A percentile compares a stretch with the other conserved stretches of the same genome.
Conservation (phyloP, 1,140 invertebrate genomes). For the Cheumatopsyche charites region DNA sequence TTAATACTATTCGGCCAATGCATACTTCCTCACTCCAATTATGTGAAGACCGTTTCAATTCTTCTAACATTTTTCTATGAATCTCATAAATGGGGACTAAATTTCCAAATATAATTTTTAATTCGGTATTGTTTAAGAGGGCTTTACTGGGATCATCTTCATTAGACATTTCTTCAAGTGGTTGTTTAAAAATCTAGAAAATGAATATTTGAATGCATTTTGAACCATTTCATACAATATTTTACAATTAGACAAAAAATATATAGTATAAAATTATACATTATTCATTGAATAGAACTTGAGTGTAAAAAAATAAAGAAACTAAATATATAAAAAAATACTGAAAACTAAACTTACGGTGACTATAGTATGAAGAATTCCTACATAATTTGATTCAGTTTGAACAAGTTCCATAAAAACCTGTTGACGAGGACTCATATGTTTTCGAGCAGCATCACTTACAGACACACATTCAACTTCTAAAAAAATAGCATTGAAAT, state of each 20-base stretch:
- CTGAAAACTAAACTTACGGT: constrained; percentile 75
- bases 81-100: constrained; percentile 92
- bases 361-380: constrained; percentile 90
- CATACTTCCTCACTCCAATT: constrained; percentile 84
- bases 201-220: constrained; percentile 1
- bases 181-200: constrained; percentile 89
- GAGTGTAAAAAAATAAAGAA: no score
- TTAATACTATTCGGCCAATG: constrained; percentile 87
- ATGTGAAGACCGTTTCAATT: constrained; percentile 72
- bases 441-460: constrained; percentile 68
- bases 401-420: constrained; percentile 93
- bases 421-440: constrained; percentile 79
- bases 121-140: constrained; percentile 89
- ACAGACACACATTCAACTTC: constrained; percentile 60
- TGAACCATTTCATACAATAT: neutral
- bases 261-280: no score
- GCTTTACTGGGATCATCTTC: constrained; percentile 67
- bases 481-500: no score
- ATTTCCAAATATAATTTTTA: constrained; percentile 96
- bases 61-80: constrained; percentile 79
- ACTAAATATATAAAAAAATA: no score
- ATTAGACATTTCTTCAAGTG: constrained; percentile 82
- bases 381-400: constrained; percentile 97
- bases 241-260: constrained; percentile 1
- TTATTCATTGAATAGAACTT: no score